Evolutionary conservation across 2,113 vertebrate species (phyloP), one percentile per base, ranked within the genome.

Genomic region (Proteles cristata): DNA sequence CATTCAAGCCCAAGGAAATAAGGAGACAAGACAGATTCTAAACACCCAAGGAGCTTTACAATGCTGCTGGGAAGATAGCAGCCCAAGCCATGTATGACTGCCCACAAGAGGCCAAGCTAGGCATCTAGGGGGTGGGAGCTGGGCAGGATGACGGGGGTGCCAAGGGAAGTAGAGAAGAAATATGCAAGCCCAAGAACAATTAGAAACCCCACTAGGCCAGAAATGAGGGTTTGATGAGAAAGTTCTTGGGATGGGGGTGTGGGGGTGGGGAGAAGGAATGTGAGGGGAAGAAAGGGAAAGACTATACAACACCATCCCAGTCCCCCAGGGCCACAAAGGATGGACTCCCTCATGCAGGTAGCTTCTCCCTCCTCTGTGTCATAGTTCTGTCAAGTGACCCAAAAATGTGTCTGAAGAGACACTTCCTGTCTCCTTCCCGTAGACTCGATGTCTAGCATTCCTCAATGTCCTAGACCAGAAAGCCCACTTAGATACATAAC

Each of bases 261-360:
- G 10, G 17, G 11, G 26, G 0, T 33, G 25, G 21, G 83, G 31
- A 9, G 25, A 33, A 43, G 10, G 17, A 39, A 50, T 6, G 9
- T 3, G 19, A 71, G 43, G 39, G 11, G 16, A 91, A 17, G 11
- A 11, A 73, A 33, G 39, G 17, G 19, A 66, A 81, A 55, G 84
- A 55, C 31, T 45, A 1, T 53, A 19, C 2, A 12, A 2, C 61
- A 4, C 31, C 15, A 35, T 5, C n/a, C 48, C 28, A 0, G 17
- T 26, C 71, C 28, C 71, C 71, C 11, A 0, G 58, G 45, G 35
- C 68, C 48, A 10, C 23, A 4, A 16, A 89, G 17, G 61, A 9
- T 2, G 23, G 33, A 23, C 48, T 8, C 55, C 21, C 63, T 21
- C n/a, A 4, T 0, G 50, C 25, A 28, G 25, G 61, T 11, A 5